Evolutionary conservation across 2,797 vertebrate species (phyloP).

Genomic region (Acanthopagrus latus): DNA sequence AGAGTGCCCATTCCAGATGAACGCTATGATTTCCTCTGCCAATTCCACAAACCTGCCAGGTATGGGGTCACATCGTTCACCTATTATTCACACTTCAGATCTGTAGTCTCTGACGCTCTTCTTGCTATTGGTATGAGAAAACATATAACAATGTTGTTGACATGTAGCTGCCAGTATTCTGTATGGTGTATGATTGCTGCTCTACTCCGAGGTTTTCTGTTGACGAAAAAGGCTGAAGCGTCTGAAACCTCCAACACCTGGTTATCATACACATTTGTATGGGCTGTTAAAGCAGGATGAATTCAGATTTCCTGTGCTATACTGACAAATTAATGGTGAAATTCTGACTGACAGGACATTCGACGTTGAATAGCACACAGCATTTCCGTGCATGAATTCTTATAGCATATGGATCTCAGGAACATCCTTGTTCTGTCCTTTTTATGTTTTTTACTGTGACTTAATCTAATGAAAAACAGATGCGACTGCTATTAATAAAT

Average conservation of each 20-base stretch:
- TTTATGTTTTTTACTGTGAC: background rate
- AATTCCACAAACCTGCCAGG: slow-evolving; percentile 95
- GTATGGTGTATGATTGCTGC: slow-evolving; percentile 60
- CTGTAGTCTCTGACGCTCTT: slow-evolving; percentile 55
- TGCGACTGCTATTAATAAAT: slow-evolving; percentile 1
- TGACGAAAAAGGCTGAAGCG: slow-evolving; percentile 44
- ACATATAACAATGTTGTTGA: slow-evolving; percentile 70
- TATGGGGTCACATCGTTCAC: slow-evolving; percentile 84
- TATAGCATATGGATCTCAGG: slow-evolving; percentile 15
- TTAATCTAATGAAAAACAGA: slow-evolving; percentile 15
- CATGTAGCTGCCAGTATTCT: slow-evolving; percentile 61
- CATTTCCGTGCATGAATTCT: slow-evolving; percentile 32
- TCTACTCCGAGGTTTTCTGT: slow-evolving; percentile 40
- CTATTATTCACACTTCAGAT: slow-evolving; percentile 80
- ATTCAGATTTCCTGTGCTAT: slow-evolving; percentile 51
- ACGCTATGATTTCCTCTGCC: slow-evolving; percentile 94
- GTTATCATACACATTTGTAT: slow-evolving; percentile 64
- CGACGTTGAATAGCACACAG: slow-evolving; percentile 21
- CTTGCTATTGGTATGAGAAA: slow-evolving; percentile 66
- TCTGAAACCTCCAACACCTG: slow-evolving; percentile 49
- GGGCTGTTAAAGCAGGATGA: slow-evolving; percentile 66
- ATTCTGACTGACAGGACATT: slow-evolving; percentile 42
- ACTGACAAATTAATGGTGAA: slow-evolving; percentile 29
- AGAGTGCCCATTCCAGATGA: slow-evolving; percentile 95
- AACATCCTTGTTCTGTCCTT: background rate